Percentiles rank a stretch among this genome's conserved stretches.
Evolutionary conservation across 2,797 vertebrate species (phyloP).

Genomic region (Falco cherrug): DNA sequence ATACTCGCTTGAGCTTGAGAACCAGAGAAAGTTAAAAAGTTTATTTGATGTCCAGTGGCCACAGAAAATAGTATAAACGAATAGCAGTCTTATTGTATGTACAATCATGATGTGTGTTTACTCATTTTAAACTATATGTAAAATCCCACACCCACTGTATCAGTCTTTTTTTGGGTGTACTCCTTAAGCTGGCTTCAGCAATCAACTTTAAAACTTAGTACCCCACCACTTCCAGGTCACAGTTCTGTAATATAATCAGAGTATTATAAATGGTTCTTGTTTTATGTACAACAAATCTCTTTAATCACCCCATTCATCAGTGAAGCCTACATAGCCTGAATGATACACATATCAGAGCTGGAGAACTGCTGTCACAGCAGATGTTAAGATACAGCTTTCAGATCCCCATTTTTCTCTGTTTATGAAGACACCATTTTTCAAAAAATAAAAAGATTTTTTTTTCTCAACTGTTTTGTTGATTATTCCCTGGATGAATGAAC

Average conservation of each 20-base stretch:
- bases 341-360: not conserved
- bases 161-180: not conserved
- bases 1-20: not conserved
- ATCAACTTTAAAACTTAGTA: not conserved
- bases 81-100: not conserved
- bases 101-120: not conserved
- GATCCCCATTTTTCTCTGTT: not conserved
- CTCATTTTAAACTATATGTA: not conserved
- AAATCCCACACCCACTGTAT: rapidly evolving
- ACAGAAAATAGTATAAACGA: not conserved
- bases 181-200: not conserved
- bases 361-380: not conserved
- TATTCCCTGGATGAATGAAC: not conserved
- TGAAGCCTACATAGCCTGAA: not conserved
- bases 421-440: not conserved
- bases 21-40: not conserved
- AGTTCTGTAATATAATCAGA: not conserved
- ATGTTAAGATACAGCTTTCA: not conserved
- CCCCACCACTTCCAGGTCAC: not conserved
- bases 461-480: not conserved
- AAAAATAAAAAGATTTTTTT: rapidly evolving
- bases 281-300: not conserved
- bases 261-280: not conserved
- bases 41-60: not conserved
- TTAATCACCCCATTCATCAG: not conserved